Evolutionary conservation across 2,888 invertebrate genomes (phyloP).

Genomic region (Trachelus troglodyta): DNA sequence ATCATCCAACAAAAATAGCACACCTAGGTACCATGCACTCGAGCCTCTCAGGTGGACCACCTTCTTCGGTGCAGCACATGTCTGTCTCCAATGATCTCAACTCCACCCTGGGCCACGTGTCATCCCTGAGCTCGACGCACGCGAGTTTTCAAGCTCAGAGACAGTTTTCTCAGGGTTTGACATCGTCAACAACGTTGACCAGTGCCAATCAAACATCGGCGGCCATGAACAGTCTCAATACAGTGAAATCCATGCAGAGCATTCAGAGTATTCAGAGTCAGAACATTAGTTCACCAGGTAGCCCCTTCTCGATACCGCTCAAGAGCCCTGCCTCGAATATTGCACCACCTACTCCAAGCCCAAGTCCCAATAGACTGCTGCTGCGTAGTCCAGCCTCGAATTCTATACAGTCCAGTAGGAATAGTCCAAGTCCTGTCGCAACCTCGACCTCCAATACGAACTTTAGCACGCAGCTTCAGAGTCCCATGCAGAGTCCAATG

Average conservation of each 20-base stretch:
- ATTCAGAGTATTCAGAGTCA: slow-evolving; percentile 52
- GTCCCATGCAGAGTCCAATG: slow-evolving; percentile 64
- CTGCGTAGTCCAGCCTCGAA: slow-evolving; percentile 63
- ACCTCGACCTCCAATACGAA: slow-evolving; percentile 53
- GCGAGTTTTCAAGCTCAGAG: slow-evolving; percentile 50
- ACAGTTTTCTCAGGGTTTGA: slow-evolving; percentile 52
- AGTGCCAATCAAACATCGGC: slow-evolving; percentile 37
- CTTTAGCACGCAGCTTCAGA: slow-evolving; percentile 61
- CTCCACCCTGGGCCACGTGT: slow-evolving; percentile 50
- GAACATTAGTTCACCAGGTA: slow-evolving; percentile 60
- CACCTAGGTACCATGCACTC: slow-evolving; percentile 61
- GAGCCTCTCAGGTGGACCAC: slow-evolving; percentile 50
- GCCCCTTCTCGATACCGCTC: slow-evolving; percentile 63
- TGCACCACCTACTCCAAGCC: slow-evolving; percentile 63
- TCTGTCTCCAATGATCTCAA: slow-evolving; percentile 50
- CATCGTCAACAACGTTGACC: slow-evolving; percentile 38
- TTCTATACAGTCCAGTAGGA: slow-evolving; percentile 61
- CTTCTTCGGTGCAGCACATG: slow-evolving; percentile 48
- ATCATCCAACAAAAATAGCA: slow-evolving; percentile 51
- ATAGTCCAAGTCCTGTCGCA: slow-evolving; percentile 62
- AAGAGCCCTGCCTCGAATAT: slow-evolving; percentile 64
- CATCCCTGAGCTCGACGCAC: slow-evolving; percentile 28
- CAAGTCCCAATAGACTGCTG: slow-evolving; percentile 61
- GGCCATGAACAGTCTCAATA: slow-evolving; percentile 45
- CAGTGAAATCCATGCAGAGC: slow-evolving; percentile 59